Percentiles rank a stretch among this genome's conserved stretches.
Evolutionary conservation across 2,113 vertebrate genomes (phyloP).

Genomic region (Callipepla californica): DNA sequence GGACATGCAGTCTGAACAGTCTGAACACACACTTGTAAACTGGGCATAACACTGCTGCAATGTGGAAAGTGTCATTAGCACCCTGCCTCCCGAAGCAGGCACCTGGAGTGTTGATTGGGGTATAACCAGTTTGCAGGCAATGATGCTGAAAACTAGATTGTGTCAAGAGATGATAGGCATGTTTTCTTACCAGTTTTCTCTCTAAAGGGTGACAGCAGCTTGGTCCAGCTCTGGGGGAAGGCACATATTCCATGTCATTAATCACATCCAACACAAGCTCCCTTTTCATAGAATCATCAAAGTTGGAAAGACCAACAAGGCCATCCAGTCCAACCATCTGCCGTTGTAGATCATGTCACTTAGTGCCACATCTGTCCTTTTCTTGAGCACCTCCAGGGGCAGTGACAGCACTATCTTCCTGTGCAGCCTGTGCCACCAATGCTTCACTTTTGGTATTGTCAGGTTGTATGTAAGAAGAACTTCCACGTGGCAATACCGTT

Average conservation of each 20-base stretch:
- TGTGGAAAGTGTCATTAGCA: background rate
- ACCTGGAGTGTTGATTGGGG: background rate
- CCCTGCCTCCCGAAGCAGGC: background rate
- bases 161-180: accelerated
- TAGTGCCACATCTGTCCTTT: too few relatives aligned
- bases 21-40: background rate
- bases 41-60: background rate
- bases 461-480: background rate
- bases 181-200: background rate
- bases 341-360: too few relatives aligned
- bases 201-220: background rate
- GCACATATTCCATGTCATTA: background rate
- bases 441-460: too few relatives aligned
- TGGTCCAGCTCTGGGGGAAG: background rate
- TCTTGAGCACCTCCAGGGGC: too few relatives aligned
- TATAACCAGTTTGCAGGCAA: background rate
- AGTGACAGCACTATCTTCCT: too few relatives aligned
- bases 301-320: too few relatives aligned
- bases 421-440: too few relatives aligned
- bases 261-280: background rate
- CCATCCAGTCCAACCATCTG: too few relatives aligned
- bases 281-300: background rate
- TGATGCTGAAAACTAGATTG: background rate
- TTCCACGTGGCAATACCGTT: background rate
- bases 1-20: background rate